Conservation (phyloP, 2,888 invertebrate genomes). For the Oxycera nigricornis region DNA sequence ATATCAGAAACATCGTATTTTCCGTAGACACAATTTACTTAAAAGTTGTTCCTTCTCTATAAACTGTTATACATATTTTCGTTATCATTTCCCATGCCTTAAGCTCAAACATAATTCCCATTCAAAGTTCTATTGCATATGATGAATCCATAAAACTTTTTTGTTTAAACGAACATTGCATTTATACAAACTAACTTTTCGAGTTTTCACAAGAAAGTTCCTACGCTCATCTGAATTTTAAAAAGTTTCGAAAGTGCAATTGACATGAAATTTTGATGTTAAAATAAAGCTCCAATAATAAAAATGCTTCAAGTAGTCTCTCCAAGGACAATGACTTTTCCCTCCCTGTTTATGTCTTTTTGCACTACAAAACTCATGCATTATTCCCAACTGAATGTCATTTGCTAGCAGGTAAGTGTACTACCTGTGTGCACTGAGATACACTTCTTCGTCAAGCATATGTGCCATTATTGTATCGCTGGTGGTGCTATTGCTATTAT, state of each 20-base stretch:
- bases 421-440: too few relatives aligned
- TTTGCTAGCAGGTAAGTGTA: conserved; percentile 3
- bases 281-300: conserved; percentile 24
- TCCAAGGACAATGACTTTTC: conserved; percentile 25
- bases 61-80: too few relatives aligned
- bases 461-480: too few relatives aligned
- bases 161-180: conserved; percentile 3
- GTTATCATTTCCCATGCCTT: too few relatives aligned
- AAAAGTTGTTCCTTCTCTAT: too few relatives aligned
- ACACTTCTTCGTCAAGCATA: too few relatives aligned
- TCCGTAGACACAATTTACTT: too few relatives aligned
- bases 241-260: conserved; percentile 6
- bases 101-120: too few relatives aligned
- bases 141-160: background rate
- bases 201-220: too few relatives aligned
- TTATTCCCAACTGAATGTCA: conserved; percentile 23
- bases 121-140: too few relatives aligned
- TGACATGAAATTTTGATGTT: conserved; percentile 19
- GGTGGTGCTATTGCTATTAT: too few relatives aligned
- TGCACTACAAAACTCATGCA: conserved; percentile 26
- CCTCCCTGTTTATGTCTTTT: conserved; percentile 20
- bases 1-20: too few relatives aligned
- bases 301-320: conserved; percentile 20
- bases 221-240: conserved; percentile 4
- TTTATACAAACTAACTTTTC: background rate